A percentile compares a stretch with the other conserved stretches of the same genome.
Conservation (phyloP, 1,140 invertebrate genomes). For the Maniola jurtina region DNA sequence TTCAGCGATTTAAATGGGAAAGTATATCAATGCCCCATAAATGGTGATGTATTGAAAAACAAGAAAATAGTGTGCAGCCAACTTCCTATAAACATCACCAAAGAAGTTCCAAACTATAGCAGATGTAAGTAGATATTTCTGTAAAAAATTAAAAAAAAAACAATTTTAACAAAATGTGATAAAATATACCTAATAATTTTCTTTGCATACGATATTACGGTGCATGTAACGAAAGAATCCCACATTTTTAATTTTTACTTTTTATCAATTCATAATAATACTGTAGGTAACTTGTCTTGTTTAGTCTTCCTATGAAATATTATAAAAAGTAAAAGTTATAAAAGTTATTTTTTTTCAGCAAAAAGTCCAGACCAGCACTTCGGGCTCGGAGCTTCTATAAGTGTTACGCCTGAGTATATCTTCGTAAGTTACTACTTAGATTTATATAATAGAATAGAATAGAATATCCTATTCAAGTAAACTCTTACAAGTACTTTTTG, state of each 20-base stretch:
- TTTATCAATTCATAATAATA: no score
- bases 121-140: slow-evolving; percentile 17
- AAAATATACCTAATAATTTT: no score
- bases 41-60: not conserved
- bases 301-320: not conserved
- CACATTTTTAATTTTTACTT: no score
- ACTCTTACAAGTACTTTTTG: no score
- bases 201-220: no score
- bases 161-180: not conserved
- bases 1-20: slow-evolving; percentile 33
- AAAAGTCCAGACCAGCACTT: slow-evolving; percentile 36
- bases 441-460: no score
- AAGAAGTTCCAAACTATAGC: slow-evolving; percentile 24
- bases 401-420: slow-evolving; percentile 37
- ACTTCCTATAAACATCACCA: slow-evolving; percentile 32
- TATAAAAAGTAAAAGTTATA: not conserved
- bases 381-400: slow-evolving; percentile 42
- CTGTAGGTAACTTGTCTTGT: no score
- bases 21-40: slow-evolving; percentile 36
- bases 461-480: no score
- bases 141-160: not conserved
- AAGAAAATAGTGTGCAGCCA: slow-evolving; percentile 24
- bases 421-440: slow-evolving; percentile 39
- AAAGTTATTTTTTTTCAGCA: slow-evolving; percentile 29
- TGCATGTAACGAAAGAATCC: no score